Evolutionary conservation across 2,797 vertebrate genomes (phyloP).

Genomic region (Hippopotamyrus pictus): DNA sequence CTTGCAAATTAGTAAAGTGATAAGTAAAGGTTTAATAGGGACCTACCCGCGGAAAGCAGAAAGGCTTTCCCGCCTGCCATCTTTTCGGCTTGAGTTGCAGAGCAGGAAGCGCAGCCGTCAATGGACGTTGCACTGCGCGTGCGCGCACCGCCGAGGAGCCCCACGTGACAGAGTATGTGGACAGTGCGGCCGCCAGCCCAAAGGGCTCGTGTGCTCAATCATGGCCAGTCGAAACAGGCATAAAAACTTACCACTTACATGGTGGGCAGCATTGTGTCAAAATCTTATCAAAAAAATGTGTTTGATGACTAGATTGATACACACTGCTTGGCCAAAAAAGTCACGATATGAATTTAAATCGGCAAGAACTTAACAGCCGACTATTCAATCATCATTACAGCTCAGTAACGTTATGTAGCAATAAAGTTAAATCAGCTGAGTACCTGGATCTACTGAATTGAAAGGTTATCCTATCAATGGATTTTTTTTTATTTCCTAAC

Average conservation of each 20-base stretch:
- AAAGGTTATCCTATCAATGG: not conserved
- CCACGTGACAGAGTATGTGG: not conserved
- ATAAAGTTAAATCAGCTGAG: not conserved
- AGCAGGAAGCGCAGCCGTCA: constrained; percentile 55
- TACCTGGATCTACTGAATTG: not conserved
- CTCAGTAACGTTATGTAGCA: not conserved
- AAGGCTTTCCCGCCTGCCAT: constrained; percentile 56
- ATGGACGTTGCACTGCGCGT: constrained; percentile 39
- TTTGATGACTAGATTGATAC: not conserved
- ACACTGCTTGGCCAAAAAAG: not conserved
- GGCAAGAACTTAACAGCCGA: not conserved
- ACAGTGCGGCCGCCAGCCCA: too few species aligned
- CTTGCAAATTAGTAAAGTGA: not conserved
- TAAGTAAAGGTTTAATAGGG: not conserved
- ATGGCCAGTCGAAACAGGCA: not conserved
- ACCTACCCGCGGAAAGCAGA: constrained; percentile 53
- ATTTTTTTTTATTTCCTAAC: not conserved
- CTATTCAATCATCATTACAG: not conserved
- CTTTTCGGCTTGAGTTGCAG: constrained; percentile 46
- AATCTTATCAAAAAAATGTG: not conserved
- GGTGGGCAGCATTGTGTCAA: not conserved
- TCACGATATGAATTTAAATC: not conserved
- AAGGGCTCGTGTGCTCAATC: not conserved
- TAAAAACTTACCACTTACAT: not conserved
- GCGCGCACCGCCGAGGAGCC: constrained; percentile 37